These are phyloP conservation scores for Aptenodytes patagonicus DNA, from an alignment of 2,113 vertebrate genomes.

Conservation along the genomic window DNA sequence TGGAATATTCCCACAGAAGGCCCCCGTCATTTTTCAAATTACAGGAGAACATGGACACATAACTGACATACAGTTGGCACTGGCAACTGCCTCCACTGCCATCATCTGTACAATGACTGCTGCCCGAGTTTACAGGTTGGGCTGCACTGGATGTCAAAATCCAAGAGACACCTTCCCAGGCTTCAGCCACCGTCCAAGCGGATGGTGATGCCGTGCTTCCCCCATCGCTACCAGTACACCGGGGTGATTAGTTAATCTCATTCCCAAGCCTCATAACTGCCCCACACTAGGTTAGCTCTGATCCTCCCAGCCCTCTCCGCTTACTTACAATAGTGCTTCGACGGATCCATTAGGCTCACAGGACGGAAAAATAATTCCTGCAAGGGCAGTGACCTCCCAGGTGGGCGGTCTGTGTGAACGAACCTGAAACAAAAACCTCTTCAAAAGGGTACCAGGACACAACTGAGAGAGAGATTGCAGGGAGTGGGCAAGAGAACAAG, in stretches of 20 bases:
- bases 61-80: not conserved
- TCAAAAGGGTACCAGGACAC: not conserved
- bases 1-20: not conserved
- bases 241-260: not conserved
- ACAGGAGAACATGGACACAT: not conserved
- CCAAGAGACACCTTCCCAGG: not conserved
- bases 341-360: not conserved
- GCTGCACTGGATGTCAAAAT: not conserved
- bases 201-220: not conserved
- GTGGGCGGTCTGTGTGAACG: accelerated
- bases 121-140: not conserved
- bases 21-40: not conserved
- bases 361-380: not conserved
- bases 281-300: not conserved
- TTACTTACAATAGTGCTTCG: not conserved
- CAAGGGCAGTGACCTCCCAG: not conserved
- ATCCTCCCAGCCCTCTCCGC: not conserved
- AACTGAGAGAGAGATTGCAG: not conserved
- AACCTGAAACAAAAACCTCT: not conserved
- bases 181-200: not conserved
- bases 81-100: not conserved
- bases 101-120: not conserved
- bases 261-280: not conserved
- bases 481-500: not conserved
- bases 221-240: accelerated